Base-by-base conservation (phyloP, 2,797 vertebrate genomes). In the Melopsittacus undulatus region DNA sequence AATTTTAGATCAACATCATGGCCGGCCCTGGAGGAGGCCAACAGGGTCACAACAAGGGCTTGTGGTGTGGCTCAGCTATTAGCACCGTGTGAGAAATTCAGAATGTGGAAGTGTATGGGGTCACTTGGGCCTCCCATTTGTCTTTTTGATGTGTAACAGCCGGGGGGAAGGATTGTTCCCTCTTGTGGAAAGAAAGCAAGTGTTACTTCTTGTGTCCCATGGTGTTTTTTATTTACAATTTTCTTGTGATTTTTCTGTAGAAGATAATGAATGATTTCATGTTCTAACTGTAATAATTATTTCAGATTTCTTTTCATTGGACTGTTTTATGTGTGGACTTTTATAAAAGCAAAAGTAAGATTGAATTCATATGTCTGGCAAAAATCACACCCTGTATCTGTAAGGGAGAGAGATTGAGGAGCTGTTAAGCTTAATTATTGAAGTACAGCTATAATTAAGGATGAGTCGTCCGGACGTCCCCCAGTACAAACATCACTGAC, bases 391-490 rank as follows among this genome's bases (percentile, higher is more conserved):
- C 30, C 34, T 6, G 0, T 24, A 29, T 92, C 67, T 77, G 34
- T 68, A 61, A 61, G 74, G 63, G 40, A 75, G 63, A 90, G 80
- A 90, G 63, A 52, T 9, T 17, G 77, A 96, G 59, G 77, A 86
- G 74, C 92, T 94, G 67, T 81, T 82, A n/a, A 82, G 74, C 70
- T 94, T 94, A 90, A 91, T 95, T 87, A 82, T 13, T 70, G 72
- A 49, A 91, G 79, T 43, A 84, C 52, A 70, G 32, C 79, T 84
- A 7, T 86, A 95, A 92, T 97, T 96, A 95, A 94, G 62, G 80
- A 88, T 97, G 95, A 97, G 91, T 40, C 42, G 89, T 46, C 93
- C 84, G 49, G 89, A 95, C 94, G 81, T 81, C 89, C 82, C 91
- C 32, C 73, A 56, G 80, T 36, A 70, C 64, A 87, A 36, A 78